Evolutionary conservation across 1,140 invertebrate species (phyloP), one percentile per base, ranked within the genome.

Genomic region (Bombus confusus): DNA sequence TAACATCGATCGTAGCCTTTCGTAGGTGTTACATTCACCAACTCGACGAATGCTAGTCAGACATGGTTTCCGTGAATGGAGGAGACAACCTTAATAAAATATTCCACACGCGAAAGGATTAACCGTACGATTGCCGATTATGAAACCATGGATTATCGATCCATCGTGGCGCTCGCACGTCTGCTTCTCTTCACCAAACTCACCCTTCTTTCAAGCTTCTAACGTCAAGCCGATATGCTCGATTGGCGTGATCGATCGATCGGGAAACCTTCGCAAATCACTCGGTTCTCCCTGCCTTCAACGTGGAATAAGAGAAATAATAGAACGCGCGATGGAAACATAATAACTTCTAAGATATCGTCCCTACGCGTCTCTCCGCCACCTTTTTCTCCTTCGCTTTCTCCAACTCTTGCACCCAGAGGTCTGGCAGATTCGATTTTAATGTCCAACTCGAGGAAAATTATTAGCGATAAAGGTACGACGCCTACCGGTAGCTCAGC

Each of bases 261-360:
- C 77, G 62, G 0, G 41, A 62, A 52, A 34, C 25, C n/a, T 18
- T 39, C 72, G 74, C 74, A 34, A 77, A 41, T 52, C 43, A 1
- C 1, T 8, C 18, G 66, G 8, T 28, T 66, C 9, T 43, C 41
- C 10, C 10, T 28, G 59, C 12, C 31, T 71, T 72, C 69, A 39
- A 75, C 80, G 80, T 47, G 34, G 39, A 68, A 52, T 75, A 87
- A 79, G 80, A 90, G 86, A 89, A 88, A 90, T 89, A 89, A 71
- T 76, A 47, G 69, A 75, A 87, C 75, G 57, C 71, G 59, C 22
- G 82, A 85, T 31, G 71, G 71, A 85, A 85, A 79, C 64, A 82
- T 87, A 90, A 89, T 90, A 89, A 68, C 85, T 62, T 74, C 34
- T 59, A 82, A 72, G 37, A 86, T 89, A 69, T 39, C 68, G 9